A percentile compares a stretch with the other conserved stretches of the same genome.
Conservation (phyloP, 92 coral and sea anemone species). For the Chrysogorgia sp. region DNA sequence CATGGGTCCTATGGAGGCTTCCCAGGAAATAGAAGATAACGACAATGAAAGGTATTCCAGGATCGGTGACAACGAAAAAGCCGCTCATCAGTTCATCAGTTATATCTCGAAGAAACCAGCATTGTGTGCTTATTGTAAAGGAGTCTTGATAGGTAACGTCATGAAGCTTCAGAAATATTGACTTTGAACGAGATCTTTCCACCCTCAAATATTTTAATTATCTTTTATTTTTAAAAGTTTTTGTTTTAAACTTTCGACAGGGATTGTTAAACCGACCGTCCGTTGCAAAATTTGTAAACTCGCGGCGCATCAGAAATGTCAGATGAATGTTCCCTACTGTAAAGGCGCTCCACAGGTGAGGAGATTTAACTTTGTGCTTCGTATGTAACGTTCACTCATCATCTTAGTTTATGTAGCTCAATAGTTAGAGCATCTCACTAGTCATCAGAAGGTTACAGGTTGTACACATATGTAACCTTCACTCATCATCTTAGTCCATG, state of each 20-base stretch:
- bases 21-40: conserved; percentile 67
- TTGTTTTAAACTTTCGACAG: not conserved
- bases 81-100: conserved; percentile 85
- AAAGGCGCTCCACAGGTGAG: conserved; percentile 73
- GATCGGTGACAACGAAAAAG: conserved; percentile 62
- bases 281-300: conserved; percentile 85
- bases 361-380: not conserved
- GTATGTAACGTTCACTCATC: not conserved
- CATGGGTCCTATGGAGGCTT: conserved; percentile 76
- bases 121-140: conserved; percentile 85
- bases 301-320: conserved; percentile 90
- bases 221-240: not conserved
- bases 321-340: conserved; percentile 92
- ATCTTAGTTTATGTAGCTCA: not conserved
- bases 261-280: conserved; percentile 39
- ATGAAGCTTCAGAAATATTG: no score
- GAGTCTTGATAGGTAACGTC: conserved; percentile 81
- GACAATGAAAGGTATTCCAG: conserved; percentile 80
- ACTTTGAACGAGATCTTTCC: no score
- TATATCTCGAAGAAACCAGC: conserved; percentile 81
- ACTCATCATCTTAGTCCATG: no score
- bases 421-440: no score
- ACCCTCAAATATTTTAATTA: no score
- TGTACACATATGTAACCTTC: no score
- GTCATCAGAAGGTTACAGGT: no score